Evolutionary conservation across 2,797 vertebrate genomes (phyloP), one percentile per base, ranked within the genome.

Genomic region (Poecilia picta): DNA sequence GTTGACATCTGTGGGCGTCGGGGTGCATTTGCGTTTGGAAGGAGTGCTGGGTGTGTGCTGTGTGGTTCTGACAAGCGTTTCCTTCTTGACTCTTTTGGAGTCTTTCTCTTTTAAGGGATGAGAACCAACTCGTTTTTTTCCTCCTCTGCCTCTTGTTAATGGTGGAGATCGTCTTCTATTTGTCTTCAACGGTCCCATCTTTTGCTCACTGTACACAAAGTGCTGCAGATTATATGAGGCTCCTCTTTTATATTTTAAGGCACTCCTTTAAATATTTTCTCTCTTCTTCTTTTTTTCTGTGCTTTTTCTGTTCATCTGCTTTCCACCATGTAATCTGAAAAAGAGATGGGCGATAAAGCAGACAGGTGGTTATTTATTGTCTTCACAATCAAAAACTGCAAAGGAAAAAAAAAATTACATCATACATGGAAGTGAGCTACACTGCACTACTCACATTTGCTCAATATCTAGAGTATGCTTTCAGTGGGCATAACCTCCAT

Each of bases 141-240:
- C 94, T 75, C 96, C 96, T 90, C 97, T 96, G 85, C 95, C 96
- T 86, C 96, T 93, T 36, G 95, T 95, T 80, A 96, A 93, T 18
- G 93, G 94, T 31, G 96, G 95, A 51, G 96, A 96, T 76, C 77
- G 93, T 68, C 96, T 95, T 75, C 95, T 93, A 77, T 94, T 92
- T 91, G 97, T 97, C 93, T 97, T 97, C 88, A 95, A 87, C 20
- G 97, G 95, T 92, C 97, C 97, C 97, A 97, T 98, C 86, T 90
- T 94, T 89, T 93, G 81, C 76, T 87, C 73, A 31, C 66, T 18
- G 74, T 82, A 91, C 75, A 85, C 87, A 88, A 92, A 91, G 89
- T 90, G 85, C 85, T 81, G 81, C 75, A 89, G 76, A 85, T 86
- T 87, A 78, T 62, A 43, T 71, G 36, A n/a, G 1, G 4, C 71